These are phyloP conservation scores for Drosophila birchii DNA, from an alignment of 2,888 invertebrate species.

Conservation along the genomic window DNA sequence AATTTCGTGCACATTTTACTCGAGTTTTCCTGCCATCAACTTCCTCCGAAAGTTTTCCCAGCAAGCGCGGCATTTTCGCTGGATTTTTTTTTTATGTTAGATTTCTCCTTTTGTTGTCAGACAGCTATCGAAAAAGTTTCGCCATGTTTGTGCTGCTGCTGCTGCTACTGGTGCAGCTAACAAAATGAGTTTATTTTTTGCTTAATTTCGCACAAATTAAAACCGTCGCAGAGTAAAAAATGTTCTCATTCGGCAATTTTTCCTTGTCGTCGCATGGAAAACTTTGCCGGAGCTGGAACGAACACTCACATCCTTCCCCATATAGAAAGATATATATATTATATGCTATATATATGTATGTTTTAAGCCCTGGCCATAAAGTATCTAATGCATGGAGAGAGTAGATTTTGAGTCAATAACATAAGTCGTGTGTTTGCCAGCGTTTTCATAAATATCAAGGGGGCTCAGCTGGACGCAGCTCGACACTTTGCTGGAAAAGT, in stretches of 20 bases:
- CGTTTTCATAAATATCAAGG: conserved; percentile 25
- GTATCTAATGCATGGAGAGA: conserved; percentile 15
- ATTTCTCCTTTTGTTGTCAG: conserved; percentile 68
- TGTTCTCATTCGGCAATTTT: conserved; percentile 39
- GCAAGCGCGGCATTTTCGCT: conserved; percentile 24
- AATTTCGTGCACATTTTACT: conserved; percentile 73
- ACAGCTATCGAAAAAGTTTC: conserved; percentile 78
- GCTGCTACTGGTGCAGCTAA: conserved; percentile 64
- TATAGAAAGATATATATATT: no score
- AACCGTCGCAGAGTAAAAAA: conserved; percentile 63
- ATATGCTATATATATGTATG: not conserved
- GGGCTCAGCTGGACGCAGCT: conserved; percentile 33
- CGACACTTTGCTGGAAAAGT: conserved; percentile 29
- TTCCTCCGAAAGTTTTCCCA: conserved; percentile 64
- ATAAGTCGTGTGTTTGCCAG: conserved; percentile 31
- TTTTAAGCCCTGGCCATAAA: conserved; percentile 15
- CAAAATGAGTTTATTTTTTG: conserved; percentile 81
- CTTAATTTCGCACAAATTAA: conserved; percentile 81
- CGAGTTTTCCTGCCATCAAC: conserved; percentile 62
- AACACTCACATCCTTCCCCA: conserved; percentile 7
- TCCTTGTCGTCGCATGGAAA: conserved; percentile 40
- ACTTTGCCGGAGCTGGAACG: conserved; percentile 16
- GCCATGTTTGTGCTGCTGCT: conserved; percentile 70
- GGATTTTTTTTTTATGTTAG: conserved; percentile 20
- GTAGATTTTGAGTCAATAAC: conserved; percentile 41